Evolutionary conservation across 2,113 vertebrate species (phyloP).

Genomic region (Urocitellus parryii): DNA sequence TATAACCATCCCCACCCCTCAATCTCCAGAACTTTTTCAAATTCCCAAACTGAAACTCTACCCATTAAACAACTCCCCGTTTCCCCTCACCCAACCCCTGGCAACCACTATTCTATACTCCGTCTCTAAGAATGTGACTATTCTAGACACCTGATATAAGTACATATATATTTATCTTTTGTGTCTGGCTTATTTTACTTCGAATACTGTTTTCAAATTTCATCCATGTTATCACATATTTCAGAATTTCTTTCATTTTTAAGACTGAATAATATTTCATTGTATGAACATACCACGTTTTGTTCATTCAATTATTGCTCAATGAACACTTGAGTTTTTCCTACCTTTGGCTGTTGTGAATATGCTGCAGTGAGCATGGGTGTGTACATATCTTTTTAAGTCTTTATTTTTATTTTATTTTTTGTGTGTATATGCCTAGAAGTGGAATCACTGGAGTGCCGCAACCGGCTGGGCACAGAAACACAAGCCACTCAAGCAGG

Average conservation of each 20-base stretch:
- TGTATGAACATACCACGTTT: background rate
- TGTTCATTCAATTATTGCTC: background rate
- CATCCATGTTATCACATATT: background rate
- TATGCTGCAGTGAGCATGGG: background rate
- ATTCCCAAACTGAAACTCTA: background rate
- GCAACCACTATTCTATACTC: background rate
- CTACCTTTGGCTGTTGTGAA: background rate
- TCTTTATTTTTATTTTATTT: slow-evolving; percentile 18
- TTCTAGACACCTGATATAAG: background rate
- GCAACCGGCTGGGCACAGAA: no score
- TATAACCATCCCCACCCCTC: background rate
- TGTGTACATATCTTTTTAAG: background rate
- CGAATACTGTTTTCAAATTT: background rate
- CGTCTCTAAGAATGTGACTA: background rate
- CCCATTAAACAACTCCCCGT: background rate
- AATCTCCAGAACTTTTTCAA: background rate
- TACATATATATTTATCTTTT: background rate
- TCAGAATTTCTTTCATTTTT: background rate
- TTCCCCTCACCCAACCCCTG: background rate
- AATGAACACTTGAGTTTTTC: background rate
- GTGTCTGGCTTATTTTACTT: background rate
- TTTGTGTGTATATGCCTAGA: background rate
- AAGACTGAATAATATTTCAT: background rate
- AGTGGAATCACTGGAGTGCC: background rate
- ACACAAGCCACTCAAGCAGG: no score